Conservation (phyloP, 2,113 vertebrate species). For the Anthoscopus minutus region DNA sequence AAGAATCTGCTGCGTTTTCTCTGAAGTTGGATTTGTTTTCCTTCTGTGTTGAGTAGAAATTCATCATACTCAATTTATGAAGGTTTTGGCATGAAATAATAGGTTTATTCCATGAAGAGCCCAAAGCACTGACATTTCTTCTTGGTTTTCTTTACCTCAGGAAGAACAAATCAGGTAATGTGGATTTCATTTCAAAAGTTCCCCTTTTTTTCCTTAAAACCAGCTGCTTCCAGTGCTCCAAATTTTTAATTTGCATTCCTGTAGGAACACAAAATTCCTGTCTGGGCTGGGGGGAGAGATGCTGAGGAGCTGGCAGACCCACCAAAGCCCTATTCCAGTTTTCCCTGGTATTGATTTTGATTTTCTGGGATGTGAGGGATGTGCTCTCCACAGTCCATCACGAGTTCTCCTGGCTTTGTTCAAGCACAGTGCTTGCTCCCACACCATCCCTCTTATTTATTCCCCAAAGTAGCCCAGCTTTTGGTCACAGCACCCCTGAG, state of each 20-base stretch:
- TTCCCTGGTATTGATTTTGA: not conserved
- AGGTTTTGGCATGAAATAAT: not conserved
- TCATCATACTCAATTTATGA: not conserved
- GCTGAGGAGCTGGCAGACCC: not conserved
- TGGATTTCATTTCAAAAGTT: not conserved
- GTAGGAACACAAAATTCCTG: not conserved
- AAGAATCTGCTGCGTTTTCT: not conserved
- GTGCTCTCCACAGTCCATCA: not conserved
- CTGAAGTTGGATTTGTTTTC: not conserved
- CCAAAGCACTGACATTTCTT: not conserved
- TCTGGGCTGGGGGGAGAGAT: not conserved
- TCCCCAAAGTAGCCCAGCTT: not conserved
- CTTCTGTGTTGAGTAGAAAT: not conserved
- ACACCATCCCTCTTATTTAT: not conserved
- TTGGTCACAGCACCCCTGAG: not conserved
- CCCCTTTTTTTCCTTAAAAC: not conserved
- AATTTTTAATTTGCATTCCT: not conserved
- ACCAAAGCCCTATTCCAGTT: not conserved
- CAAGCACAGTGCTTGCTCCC: not conserved
- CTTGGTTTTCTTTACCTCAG: not conserved
- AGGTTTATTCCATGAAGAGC: conserved; percentile 32
- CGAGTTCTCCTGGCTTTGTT: not conserved
- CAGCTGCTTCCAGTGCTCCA: not conserved
- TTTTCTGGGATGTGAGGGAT: not conserved
- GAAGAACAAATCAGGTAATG: conserved; percentile 25